Evolutionary conservation across 2,113 vertebrate species (phyloP).

Genomic region (Monarcha castaneiventris): DNA sequence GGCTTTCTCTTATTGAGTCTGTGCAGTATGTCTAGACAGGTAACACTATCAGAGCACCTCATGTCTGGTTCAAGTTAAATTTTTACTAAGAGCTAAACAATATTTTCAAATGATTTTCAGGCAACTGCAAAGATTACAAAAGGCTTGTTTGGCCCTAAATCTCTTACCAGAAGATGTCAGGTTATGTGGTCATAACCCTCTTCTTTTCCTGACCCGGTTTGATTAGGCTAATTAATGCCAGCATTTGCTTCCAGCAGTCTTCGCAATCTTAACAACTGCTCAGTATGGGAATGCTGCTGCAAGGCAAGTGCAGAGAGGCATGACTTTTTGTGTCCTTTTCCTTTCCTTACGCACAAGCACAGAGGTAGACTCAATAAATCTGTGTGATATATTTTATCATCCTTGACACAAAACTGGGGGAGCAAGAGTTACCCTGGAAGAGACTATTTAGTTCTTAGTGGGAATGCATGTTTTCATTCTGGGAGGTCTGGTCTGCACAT

Average conservation of each 20-base stretch:
- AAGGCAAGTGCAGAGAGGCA: neutral
- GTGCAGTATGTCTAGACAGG: neutral
- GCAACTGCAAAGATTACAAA: neutral
- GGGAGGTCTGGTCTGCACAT: neutral
- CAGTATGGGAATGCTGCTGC: neutral
- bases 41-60: neutral
- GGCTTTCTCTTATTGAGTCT: neutral
- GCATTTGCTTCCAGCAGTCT: neutral
- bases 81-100: neutral
- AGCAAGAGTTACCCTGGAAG: neutral
- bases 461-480: conserved; percentile 11
- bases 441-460: neutral
- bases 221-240: conserved; percentile 30
- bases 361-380: neutral
- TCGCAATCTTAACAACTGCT: neutral
- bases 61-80: neutral
- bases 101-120: neutral
- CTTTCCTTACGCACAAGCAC: neutral
- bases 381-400: neutral
- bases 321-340: neutral
- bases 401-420: neutral
- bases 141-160: neutral
- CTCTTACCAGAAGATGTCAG: neutral
- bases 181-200: neutral
- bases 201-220: neutral